phyloP scores from a whole-genome alignment of 2,113 vertebrate genomes.

The Ophthalmolycus amberensis region DNA sequence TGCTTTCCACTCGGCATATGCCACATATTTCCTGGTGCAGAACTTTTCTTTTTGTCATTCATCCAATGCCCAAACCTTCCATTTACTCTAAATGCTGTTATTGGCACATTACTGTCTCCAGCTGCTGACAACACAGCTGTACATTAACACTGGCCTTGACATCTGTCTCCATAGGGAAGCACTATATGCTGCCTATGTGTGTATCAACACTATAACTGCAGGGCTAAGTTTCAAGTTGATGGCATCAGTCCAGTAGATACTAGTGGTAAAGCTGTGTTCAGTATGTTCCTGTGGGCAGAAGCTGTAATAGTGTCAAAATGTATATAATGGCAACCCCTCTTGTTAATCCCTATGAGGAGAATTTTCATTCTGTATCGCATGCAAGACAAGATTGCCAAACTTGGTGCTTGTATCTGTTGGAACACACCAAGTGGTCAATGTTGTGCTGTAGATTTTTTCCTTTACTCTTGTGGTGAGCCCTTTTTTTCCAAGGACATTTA shows the following conservation, averaged over 20 bases:
- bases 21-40: neutral
- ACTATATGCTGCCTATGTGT: conserved; percentile 55
- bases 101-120: conserved; percentile 15
- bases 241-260: neutral
- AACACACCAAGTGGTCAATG: conserved; percentile 80
- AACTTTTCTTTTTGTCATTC: neutral
- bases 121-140: conserved; percentile 48
- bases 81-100: neutral
- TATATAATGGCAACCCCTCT: neutral
- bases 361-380: conserved; percentile 6
- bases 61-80: neutral
- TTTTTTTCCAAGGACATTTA: conserved; percentile 85
- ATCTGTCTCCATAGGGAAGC: conserved; percentile 60
- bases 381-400: conserved; percentile 50
- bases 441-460: conserved; percentile 79
- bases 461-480: conserved; percentile 78
- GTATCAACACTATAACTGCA: neutral
- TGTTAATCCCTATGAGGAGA: neutral
- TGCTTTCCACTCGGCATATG: neutral
- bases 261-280: neutral
- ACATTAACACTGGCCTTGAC: conserved; percentile 62
- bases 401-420: conserved; percentile 68
- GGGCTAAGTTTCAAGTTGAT: neutral
- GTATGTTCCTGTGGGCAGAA: neutral
- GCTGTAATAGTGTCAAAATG: neutral